These are phyloP conservation scores for Oikopleura dioica DNA, from an alignment of 23 tunicate species.

Conservation along the genomic window DNA sequence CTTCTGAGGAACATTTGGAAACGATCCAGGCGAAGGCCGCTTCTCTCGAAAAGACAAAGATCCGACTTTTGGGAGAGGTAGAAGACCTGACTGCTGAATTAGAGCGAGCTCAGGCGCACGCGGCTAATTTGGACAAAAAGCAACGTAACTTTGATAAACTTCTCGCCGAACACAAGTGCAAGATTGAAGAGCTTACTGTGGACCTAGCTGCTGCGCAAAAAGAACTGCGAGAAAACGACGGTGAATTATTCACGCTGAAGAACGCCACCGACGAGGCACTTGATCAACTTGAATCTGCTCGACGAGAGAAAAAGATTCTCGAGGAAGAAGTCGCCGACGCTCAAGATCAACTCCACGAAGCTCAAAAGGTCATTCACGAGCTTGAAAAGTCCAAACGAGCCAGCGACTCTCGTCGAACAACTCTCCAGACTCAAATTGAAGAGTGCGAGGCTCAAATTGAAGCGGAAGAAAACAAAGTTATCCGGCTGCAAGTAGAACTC, in stretches of 20 bases:
- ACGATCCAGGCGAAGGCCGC: slow-evolving; percentile 84
- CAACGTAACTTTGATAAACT: slow-evolving; percentile 93
- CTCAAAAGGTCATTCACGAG: slow-evolving; percentile 47
- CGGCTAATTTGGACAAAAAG: slow-evolving; percentile 72
- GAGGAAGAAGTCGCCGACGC: slow-evolving; percentile 60
- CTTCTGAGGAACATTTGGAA: slow-evolving; percentile 92
- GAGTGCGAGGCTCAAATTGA: not conserved
- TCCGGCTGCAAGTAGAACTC: slow-evolving; percentile 81
- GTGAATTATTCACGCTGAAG: slow-evolving; percentile 49
- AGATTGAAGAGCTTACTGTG: slow-evolving; percentile 68
- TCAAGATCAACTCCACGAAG: slow-evolving; percentile 67
- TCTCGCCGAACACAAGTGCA: slow-evolving; percentile 40
- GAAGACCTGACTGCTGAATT: slow-evolving; percentile 77
- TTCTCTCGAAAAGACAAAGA: slow-evolving; percentile 83
- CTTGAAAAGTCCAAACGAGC: slow-evolving; percentile 37
- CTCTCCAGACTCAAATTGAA: not conserved
- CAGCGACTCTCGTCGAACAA: not conserved
- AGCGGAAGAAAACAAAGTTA: slow-evolving; percentile 27
- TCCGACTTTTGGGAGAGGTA: slow-evolving; percentile 58
- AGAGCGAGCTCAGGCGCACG: slow-evolving; percentile 47
- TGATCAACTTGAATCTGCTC: not conserved
- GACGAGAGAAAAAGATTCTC: not conserved
- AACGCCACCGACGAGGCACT: not conserved
- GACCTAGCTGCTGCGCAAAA: slow-evolving; percentile 55
- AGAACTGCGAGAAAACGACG: slow-evolving; percentile 42